These are phyloP conservation scores for Trichomycterus rosablanca DNA, from an alignment of 2,113 vertebrate species.

Conservation along the genomic window DNA sequence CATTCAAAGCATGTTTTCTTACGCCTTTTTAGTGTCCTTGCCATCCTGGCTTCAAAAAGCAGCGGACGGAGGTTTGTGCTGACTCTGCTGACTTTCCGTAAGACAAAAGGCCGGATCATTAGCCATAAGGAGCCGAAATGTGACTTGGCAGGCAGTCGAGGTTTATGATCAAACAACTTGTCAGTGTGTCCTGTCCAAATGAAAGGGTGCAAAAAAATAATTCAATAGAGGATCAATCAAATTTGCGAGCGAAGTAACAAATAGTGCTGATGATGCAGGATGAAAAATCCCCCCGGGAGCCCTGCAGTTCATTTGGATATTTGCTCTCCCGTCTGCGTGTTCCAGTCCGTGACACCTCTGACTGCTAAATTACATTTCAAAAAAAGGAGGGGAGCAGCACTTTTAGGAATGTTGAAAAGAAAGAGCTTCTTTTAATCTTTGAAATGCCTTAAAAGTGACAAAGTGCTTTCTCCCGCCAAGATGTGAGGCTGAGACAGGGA, in stretches of 20 bases:
- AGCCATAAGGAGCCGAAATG: conserved; percentile 74
- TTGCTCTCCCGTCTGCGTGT: conserved; percentile 82
- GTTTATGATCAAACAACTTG: conserved; percentile 80
- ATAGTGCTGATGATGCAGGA: conserved; percentile 79
- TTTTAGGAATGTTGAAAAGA: conserved; percentile 98
- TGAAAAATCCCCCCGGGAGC: conserved; percentile 78
- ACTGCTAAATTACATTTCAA: conserved; percentile 95
- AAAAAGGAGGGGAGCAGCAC: conserved; percentile 58
- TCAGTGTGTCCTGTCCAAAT: conserved; percentile 73
- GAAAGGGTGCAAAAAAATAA: conserved; percentile 73
- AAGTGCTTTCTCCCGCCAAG: conserved; percentile 99
- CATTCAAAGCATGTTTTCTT: conserved; percentile 62
- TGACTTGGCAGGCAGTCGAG: conserved; percentile 75
- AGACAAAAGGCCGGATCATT: conserved; percentile 73
- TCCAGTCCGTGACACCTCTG: conserved; percentile 89
- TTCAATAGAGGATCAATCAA: conserved; percentile 82
- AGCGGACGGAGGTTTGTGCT: conserved; percentile 57
- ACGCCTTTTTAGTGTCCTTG: conserved; percentile 67
- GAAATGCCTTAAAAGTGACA: conserved; percentile 99
- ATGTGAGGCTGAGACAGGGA: conserved; percentile 94
- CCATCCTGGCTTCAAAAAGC: conserved; percentile 68
- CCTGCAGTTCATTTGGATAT: conserved; percentile 79
- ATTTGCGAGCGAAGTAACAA: conserved; percentile 70
- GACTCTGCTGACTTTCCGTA: conserved; percentile 71
- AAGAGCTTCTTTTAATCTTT: conserved; percentile 99